Base-by-base conservation (phyloP, 2,113 vertebrate genomes). In the Spermophilus dauricus region DNA sequence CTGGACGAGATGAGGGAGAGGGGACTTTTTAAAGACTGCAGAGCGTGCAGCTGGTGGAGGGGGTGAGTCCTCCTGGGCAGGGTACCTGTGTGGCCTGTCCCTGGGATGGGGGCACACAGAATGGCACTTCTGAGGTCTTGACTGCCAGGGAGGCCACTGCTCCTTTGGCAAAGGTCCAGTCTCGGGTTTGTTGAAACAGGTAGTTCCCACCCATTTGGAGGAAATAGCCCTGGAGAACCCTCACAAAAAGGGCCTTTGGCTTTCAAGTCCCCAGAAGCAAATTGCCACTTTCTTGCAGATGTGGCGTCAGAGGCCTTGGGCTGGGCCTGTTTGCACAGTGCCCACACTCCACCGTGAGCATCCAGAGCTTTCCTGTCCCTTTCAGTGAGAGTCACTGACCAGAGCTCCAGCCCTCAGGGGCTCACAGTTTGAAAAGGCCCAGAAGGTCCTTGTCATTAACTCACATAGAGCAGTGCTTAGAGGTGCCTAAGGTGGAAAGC, bases 21-120 rank as follows among this genome's bases (percentile, higher is more conserved):
- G 11, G 67, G 22, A 65, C 95, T 96, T 93, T 75, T 93, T 75
- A 96, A 63, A 95, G 92, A 72, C 26, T 56, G 22, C 5, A 37
- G 89, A 65, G 6, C 80, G 73, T 90, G 67, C 24, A 16, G 28
- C 78, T 56, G 16, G 22, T 11, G 73, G 8, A 37, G 22, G 14
- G 8, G 37, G 18, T 14, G 32, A 72, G 61, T 34, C 63, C 58
- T 48, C 12, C 63, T 1, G 9, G 84, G 11, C 18, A n/a, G 17
- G 67, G 17, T 34, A 22, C 75, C 32, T 42, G 1, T 17, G 24
- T 70, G 53, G 53, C 56, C 26, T 7, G 5, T 6, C 34, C 37
- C 32, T 34, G 42, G 83, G 11, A 17, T 32, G 3, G 12, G 18
- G 34, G 10, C 58, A n/a, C 12, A 24, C 51, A 58, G 42, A 72